Percentiles rank a stretch among this genome's conserved stretches.
phyloP scores from a whole-genome alignment of 2,113 vertebrate species.

The Centropristis striata region DNA sequence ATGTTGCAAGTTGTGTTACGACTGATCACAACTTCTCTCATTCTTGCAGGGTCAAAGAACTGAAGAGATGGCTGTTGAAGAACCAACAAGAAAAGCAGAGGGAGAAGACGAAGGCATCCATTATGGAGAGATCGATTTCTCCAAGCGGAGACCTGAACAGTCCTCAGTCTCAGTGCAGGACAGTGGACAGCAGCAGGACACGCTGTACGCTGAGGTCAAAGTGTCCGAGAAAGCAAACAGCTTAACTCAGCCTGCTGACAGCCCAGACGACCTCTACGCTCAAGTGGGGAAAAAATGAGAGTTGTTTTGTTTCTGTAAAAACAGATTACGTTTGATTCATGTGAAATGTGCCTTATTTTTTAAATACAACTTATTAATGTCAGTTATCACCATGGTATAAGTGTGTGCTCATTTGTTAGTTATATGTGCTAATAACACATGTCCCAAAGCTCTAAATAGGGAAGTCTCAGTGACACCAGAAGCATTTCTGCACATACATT shows the following conservation, averaged over 20 bases:
- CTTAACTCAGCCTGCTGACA: not conserved
- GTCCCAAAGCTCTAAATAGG: not conserved
- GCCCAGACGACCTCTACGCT: not conserved
- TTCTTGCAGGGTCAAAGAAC: too few relatives aligned
- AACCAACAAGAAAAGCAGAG: not conserved
- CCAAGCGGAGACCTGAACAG: not conserved
- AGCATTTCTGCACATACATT: not conserved
- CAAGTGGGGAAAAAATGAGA: not conserved
- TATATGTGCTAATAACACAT: not conserved
- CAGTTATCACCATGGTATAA: not conserved
- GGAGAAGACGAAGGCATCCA: conserved; percentile 18
- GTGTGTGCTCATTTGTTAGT: not conserved
- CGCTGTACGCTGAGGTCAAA: conserved; percentile 24
- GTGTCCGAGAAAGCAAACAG: not conserved
- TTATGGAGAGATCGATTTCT: conserved; percentile 36
- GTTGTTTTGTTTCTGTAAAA: too few relatives aligned
- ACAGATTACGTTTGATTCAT: not conserved
- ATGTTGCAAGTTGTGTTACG: too few relatives aligned
- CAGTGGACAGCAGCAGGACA: conserved; percentile 9
- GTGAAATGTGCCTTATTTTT: not conserved
- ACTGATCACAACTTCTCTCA: too few relatives aligned
- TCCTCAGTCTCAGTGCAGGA: not conserved
- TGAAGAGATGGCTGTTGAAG: not conserved
- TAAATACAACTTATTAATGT: not conserved
- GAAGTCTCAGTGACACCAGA: not conserved